Conservation (phyloP, 2,888 invertebrate species). For the Philereme vetulata region DNA sequence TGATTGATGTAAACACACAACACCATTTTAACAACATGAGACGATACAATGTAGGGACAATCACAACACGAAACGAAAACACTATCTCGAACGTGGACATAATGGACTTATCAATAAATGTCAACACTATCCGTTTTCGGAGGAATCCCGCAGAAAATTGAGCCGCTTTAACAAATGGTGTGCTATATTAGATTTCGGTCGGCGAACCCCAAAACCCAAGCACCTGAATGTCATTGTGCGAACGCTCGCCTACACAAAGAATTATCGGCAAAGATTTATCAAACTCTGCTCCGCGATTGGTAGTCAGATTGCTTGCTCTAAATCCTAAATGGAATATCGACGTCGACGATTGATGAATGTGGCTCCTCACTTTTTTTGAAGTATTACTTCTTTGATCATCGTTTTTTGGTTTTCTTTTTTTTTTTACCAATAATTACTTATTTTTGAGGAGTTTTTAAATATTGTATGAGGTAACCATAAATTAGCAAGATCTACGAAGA, state of each 20-base stretch:
- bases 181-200: slow-evolving; percentile 51
- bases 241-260: slow-evolving; percentile 37
- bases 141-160: slow-evolving; percentile 44
- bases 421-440: too few relatives aligned
- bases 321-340: slow-evolving; percentile 26
- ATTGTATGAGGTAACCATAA: too few relatives aligned
- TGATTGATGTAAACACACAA: too few relatives aligned
- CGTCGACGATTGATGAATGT: slow-evolving; percentile 17
- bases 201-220: slow-evolving; percentile 31
- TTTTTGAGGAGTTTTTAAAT: too few relatives aligned
- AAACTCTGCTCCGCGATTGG: slow-evolving; percentile 34
- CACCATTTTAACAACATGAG: not conserved
- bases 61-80: slow-evolving; percentile 25
- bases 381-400: not conserved
- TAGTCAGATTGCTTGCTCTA: slow-evolving; percentile 28
- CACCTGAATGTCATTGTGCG: slow-evolving; percentile 30
- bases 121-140: slow-evolving; percentile 40
- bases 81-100: slow-evolving; percentile 30
- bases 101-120: slow-evolving; percentile 49
- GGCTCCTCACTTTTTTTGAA: slow-evolving; percentile 8
- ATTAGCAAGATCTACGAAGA: not conserved
- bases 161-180: slow-evolving; percentile 48
- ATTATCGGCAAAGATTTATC: slow-evolving; percentile 43
- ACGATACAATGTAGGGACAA: slow-evolving; percentile 1
- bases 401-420: too few relatives aligned